Evolutionary conservation across 2,888 invertebrate genomes (phyloP).

Genomic region (Yponomeuta evonymella): DNA sequence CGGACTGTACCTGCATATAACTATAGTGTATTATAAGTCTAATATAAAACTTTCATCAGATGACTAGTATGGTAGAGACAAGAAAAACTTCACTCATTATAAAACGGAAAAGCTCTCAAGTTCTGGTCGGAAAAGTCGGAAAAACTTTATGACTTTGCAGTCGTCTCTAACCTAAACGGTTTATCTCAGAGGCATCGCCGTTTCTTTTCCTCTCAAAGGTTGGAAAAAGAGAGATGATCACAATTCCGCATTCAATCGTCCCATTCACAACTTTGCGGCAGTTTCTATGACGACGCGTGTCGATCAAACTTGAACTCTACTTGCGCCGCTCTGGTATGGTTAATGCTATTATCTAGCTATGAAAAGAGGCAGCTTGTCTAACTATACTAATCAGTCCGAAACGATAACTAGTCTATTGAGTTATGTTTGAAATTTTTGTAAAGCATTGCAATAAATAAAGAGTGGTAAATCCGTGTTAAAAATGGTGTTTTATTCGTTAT

Average conservation of each 20-base stretch:
- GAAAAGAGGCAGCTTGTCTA: not conserved
- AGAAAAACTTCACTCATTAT: not conserved
- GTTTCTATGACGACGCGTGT: conserved; percentile 13
- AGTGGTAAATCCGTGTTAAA: too few relatives aligned
- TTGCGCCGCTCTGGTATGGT: not conserved
- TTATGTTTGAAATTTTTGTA: too few relatives aligned
- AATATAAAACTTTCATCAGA: not conserved
- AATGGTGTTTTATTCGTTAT: too few relatives aligned
- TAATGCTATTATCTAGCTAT: not conserved
- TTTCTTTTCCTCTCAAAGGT: too few relatives aligned
- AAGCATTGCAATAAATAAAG: too few relatives aligned
- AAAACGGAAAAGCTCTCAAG: not conserved
- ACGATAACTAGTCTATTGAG: too few relatives aligned
- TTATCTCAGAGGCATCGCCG: not conserved
- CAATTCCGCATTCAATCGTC: conserved; percentile 10
- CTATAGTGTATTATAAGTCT: not conserved
- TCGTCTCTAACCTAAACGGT: not conserved
- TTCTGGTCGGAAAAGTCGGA: not conserved
- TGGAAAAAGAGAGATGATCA: not conserved
- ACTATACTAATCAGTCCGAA: too few relatives aligned
- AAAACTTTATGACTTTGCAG: not conserved
- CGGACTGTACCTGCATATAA: too few relatives aligned
- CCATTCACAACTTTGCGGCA: conserved; percentile 10
- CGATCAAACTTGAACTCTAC: conserved; percentile 21
- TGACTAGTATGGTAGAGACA: not conserved